A percentile compares a stretch with the other conserved stretches of the same genome.
Conservation (phyloP, 2,888 invertebrate genomes). For the Lithophane semibrunnea region DNA sequence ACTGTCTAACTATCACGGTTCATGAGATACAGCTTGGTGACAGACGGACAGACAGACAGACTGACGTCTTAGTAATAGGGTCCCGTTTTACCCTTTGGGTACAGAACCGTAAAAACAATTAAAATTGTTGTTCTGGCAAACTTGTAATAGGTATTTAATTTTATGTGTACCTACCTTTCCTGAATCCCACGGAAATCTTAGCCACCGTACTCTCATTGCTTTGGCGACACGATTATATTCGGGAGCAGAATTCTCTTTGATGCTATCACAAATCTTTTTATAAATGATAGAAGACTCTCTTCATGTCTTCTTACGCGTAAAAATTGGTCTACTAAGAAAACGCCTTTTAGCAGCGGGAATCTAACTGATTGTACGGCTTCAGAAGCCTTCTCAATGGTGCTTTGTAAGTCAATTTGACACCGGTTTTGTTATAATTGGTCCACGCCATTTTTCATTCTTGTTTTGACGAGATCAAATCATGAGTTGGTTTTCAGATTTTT, state of each 20-base stretch:
- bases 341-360: conserved; percentile 42
- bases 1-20: too few relatives aligned
- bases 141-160: background rate
- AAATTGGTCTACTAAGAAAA: conserved; percentile 66
- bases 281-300: conserved; percentile 63
- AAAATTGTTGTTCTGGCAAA: background rate
- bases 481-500: background rate
- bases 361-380: conserved; percentile 40
- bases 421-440: background rate
- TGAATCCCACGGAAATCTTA: background rate
- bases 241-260: conserved; percentile 62
- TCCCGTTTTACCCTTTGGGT: too few relatives aligned
- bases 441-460: conserved; percentile 8
- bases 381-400: conserved; percentile 18
- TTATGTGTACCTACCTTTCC: background rate
- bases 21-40: too few relatives aligned
- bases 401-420: conserved; percentile 24
- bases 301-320: conserved; percentile 66
- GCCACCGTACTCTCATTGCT: conserved; percentile 47
- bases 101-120: background rate
- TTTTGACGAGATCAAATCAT: conserved; percentile 16
- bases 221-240: conserved; percentile 64
- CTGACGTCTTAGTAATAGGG: too few relatives aligned
- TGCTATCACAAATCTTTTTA: conserved; percentile 65
- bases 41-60: too few relatives aligned